phyloP scores from a whole-genome alignment of 2,113 vertebrate species.

The Illadopsis cleaveri region DNA sequence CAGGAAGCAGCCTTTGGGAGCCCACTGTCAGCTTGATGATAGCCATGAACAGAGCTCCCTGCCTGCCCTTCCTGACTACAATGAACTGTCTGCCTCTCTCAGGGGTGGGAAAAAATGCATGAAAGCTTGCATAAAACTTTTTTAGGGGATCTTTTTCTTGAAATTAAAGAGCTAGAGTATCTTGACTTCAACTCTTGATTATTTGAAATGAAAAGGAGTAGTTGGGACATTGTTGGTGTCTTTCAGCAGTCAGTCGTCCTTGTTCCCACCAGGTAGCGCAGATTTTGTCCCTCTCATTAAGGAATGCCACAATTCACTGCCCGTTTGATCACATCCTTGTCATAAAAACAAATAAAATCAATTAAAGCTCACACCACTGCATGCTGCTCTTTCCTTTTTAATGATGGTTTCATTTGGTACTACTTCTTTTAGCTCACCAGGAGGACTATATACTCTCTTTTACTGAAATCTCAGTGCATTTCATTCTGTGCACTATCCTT shows the following conservation, averaged over 20 bases:
- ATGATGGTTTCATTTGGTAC: neutral
- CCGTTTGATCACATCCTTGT: neutral
- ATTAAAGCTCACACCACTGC: neutral
- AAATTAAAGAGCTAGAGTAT: neutral
- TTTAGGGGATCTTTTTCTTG: neutral
- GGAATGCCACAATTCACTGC: neutral
- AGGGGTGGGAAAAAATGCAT: neutral
- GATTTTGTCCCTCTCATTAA: neutral
- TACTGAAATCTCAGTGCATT: neutral
- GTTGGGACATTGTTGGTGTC: rapidly evolving
- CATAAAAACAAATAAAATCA: neutral
- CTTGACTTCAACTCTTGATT: neutral
- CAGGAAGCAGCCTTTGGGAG: neutral
- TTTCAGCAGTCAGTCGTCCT: neutral
- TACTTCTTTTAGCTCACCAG: neutral
- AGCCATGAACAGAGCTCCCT: rapidly evolving
- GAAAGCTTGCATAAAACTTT: neutral
- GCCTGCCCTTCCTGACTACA: rapidly evolving
- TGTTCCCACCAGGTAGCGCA: rapidly evolving
- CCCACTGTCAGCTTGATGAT: rapidly evolving
- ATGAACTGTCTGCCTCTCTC: rapidly evolving
- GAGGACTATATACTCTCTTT: neutral
- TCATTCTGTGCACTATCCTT: rapidly evolving
- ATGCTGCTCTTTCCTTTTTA: neutral
- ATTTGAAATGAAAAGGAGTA: neutral